Evolutionary conservation across 2,113 vertebrate species (phyloP), one percentile per base, ranked within the genome.

Genomic region (Neolamprologus fasciatus): DNA sequence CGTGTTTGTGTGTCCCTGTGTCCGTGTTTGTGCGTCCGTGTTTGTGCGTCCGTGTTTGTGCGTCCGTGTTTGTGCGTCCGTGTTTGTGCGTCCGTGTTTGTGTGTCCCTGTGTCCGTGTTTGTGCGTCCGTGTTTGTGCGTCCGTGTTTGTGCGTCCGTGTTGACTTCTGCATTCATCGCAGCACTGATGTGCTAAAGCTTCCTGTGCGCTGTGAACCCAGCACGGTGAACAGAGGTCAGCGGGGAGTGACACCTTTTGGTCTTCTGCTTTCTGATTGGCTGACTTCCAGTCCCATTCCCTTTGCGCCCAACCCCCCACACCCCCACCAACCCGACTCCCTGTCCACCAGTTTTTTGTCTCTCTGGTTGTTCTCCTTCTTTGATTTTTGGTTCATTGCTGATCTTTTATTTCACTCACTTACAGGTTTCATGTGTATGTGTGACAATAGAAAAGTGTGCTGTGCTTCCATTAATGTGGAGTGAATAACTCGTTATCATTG

Each of bases 331-430:
- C 9, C 57, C 9, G 5, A 61, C 28, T 61, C 0, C 57, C 28
- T 4, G 57, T 19, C 28, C 28, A 61, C 57, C 28, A 33, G 16
- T 19, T 61, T 61, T 19, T 61, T 33, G 28, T 61, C 28, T 61
- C 0, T 33, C 28, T 61, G 57, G 16, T 33, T 61, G 28, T 61
- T 61, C 5, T 28, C 55, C 13, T 28, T 58, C 0, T 33, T 61
- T 0, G 9, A 1, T 19, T 10, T 61, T 19, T 61, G 57, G 57
- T 33, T 61, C 28, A 63, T 33, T 63, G 58, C 16, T 63, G 58
- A 0, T 0, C 58, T 63, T 33, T 63, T 0, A 33, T 63, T 33
- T 2, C 4, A 0, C 58, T 63, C 16, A 19, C 0, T 63, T 28
- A 19, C 58, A 63, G 31, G 31, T 63, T 11, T 0, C 5, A 33